Conservation (phyloP, 30 jellyfish, hydroid and myxozoan genomes). For the Aurelia sp. region DNA sequence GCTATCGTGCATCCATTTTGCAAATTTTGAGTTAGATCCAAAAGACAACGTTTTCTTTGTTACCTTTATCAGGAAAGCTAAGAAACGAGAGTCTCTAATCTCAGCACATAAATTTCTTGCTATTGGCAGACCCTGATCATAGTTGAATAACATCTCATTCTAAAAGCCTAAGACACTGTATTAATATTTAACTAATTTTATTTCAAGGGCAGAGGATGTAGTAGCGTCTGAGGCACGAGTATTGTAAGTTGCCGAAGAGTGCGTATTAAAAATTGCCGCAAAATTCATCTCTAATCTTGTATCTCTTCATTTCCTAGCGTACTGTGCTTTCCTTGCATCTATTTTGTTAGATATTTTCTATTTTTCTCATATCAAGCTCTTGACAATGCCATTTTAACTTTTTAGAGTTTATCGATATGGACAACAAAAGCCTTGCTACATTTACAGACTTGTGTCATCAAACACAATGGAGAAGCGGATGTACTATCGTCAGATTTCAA, state of each 20-base stretch:
- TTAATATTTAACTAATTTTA: no score
- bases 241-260: no score
- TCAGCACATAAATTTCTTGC: not conserved
- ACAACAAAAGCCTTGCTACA: conserved; percentile 82
- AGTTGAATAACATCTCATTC: no score
- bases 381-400: not conserved
- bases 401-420: conserved; percentile 90
- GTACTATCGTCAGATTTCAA: conserved; percentile 90
- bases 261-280: no score
- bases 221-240: no score
- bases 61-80: not conserved
- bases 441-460: conserved; percentile 88
- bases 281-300: no score
- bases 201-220: no score
- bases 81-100: not conserved
- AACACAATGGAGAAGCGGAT: conserved; percentile 93
- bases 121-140: no score
- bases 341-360: not conserved
- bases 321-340: not conserved
- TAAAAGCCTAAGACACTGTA: no score
- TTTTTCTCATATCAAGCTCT: not conserved
- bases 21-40: not conserved
- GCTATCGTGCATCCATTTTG: not conserved
- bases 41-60: not conserved
- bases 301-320: no score